A percentile compares a stretch with the other conserved stretches of the same genome.
Conservation (phyloP, 2,113 vertebrate genomes). For the Charadrius vociferus region DNA sequence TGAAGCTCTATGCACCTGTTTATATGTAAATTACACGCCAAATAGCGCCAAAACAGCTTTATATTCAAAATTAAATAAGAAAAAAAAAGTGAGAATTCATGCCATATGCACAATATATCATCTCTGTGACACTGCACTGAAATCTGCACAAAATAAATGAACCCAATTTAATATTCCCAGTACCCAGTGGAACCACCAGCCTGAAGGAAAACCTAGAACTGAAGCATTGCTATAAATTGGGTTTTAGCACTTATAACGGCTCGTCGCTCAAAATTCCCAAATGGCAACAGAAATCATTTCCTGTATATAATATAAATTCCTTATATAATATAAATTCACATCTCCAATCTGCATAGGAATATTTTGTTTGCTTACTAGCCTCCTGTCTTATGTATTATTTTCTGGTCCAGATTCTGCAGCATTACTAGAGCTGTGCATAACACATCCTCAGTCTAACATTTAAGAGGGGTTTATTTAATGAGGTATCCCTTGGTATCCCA, state of each 20-base stretch:
- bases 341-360: not conserved
- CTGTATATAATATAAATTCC: too few relatives aligned
- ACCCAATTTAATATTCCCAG: constrained; percentile 16
- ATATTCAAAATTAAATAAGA: not conserved
- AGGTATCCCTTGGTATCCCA: not conserved
- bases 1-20: not conserved
- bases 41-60: not conserved
- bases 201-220: constrained; percentile 35
- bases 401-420: not conserved
- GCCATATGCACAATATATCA: not conserved
- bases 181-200: constrained; percentile 13
- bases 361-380: not conserved
- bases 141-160: constrained; percentile 36
- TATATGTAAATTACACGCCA: not conserved
- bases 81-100: not conserved
- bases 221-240: constrained; percentile 51
- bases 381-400: constrained; percentile 12
- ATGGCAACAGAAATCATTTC: constrained; percentile 56
- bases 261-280: constrained; percentile 40
- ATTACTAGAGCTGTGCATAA: constrained; percentile 2
- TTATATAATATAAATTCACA: constrained; percentile 52
- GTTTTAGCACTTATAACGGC: constrained; percentile 33
- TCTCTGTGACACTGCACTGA: not conserved
- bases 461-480: constrained; percentile 53
- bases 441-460: constrained; percentile 5